Evolutionary conservation across 1,140 invertebrate genomes (phyloP), one percentile per base, ranked within the genome.

Genomic region (Trichomalopsis sarcophagae): DNA sequence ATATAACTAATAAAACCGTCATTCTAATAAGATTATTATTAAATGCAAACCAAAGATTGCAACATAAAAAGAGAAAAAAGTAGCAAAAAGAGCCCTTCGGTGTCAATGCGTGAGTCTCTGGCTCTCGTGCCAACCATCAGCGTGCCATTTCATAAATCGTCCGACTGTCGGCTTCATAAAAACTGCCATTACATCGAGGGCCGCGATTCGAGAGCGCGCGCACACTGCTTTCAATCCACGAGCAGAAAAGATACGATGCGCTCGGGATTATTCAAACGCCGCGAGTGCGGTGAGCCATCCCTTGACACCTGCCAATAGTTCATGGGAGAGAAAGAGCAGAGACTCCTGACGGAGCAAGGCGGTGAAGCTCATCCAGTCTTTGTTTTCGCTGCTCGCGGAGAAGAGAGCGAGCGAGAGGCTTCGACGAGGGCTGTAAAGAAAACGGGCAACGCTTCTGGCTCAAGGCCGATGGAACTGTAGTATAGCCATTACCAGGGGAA

Each of bases 271-370:
- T 77, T 77, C 75, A 44, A 40, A 40, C 5, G 17, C 17, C 2
- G 30, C 30, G 33, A 74, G 33, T 30, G 36, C 36, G 11, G 1
- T n/a, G 23, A n/a, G 83, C 75, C 81, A 33, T 17, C 81, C 71
- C 81, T 10, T 87, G 88, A 88, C 88, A 88, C 75, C 87, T 89
- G 87, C 74, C 88, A 78, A 89, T 89, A 89, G 73, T 86, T 69
- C 9, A 11, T 27, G 83, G 81, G 81, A 66, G 62, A 62, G 81
- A 66, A 17, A 62, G 21, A 7, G 17, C 7, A 21, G 55, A 21
- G 17, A n/a, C 55, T 14, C 5, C 73, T 44, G 73, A 75, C 33
- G 36, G 36, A 36, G 33, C 13, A 17, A 14, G 55, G 2, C 55
- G 21, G 17, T n/a, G 21, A 62, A 62, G 55, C 4, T 62, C 21